A percentile compares a stretch with the other conserved stretches of the same genome.
phyloP scores from a whole-genome alignment of 2,113 vertebrate genomes.

The Physeter macrocephalus region DNA sequence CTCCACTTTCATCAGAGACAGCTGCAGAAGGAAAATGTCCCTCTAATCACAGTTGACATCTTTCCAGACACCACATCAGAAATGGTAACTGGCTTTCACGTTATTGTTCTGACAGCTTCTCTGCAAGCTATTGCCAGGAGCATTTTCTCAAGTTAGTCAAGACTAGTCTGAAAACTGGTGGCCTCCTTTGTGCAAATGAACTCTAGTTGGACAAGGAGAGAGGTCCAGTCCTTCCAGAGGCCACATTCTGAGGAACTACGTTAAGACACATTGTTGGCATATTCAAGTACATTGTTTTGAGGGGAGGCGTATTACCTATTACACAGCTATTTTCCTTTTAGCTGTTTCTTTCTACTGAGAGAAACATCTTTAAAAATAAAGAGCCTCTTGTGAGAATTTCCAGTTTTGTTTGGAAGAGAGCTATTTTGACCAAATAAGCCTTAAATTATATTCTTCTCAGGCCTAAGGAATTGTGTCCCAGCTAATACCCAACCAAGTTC shows the following conservation, averaged over 20 bases:
- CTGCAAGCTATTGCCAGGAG: neutral
- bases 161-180: neutral
- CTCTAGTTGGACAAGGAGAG: neutral
- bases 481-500: neutral
- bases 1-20: constrained; percentile 7
- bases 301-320: neutral
- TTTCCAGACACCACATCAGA: neutral
- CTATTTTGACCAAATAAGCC: neutral
- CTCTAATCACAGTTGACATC: neutral
- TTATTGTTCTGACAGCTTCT: neutral
- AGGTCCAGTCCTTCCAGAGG: neutral
- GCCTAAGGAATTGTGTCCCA: neutral
- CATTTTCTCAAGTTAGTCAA: neutral
- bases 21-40: constrained; percentile 6
- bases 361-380: neutral
- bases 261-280: neutral
- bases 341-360: neutral
- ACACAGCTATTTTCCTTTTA: neutral
- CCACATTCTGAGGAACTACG: neutral
- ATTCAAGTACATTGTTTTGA: neutral
- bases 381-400: neutral
- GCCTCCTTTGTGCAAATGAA: neutral
- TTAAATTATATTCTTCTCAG: neutral
- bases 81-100: neutral
- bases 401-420: neutral